These are phyloP conservation scores for Morpho deidamia DNA, from an alignment of 2,888 invertebrate species.

Conservation along the genomic window DNA sequence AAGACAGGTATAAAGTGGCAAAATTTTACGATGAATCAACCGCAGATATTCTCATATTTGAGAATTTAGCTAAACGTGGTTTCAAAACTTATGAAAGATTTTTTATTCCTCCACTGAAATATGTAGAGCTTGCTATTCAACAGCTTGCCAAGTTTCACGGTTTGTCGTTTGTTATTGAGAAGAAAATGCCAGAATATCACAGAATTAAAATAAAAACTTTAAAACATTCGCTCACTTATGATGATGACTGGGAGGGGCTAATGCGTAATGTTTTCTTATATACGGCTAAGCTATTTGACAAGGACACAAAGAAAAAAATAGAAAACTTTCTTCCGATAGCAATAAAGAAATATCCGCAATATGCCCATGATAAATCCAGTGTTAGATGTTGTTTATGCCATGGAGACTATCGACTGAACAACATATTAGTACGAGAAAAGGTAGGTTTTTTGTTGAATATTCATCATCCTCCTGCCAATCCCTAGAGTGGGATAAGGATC, in stretches of 20 bases:
- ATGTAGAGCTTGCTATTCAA: slow-evolving; percentile 31
- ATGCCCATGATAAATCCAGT: slow-evolving; percentile 20
- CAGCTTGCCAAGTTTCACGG: slow-evolving; percentile 37
- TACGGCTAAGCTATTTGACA: slow-evolving; percentile 30
- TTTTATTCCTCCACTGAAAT: slow-evolving; percentile 29
- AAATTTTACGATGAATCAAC: slow-evolving; percentile 15
- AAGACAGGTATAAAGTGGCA: slow-evolving; percentile 19
- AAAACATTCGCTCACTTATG: slow-evolving; percentile 6
- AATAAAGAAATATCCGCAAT: slow-evolving; percentile 25
- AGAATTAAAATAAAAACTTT: slow-evolving; percentile 29
- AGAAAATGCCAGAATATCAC: slow-evolving; percentile 30
- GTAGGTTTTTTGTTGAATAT: too few species aligned
- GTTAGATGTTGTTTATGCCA: slow-evolving; percentile 20
- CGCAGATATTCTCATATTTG: slow-evolving; percentile 20
- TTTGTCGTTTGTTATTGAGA: slow-evolving; percentile 32
- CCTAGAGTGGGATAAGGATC: too few species aligned
- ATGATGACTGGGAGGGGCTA: slow-evolving; percentile 21
- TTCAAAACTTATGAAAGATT: slow-evolving; percentile 32
- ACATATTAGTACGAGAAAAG: slow-evolving; percentile 26
- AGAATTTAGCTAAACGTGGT: slow-evolving; percentile 30
- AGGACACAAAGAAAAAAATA: slow-evolving; percentile 28
- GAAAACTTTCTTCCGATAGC: slow-evolving; percentile 22
- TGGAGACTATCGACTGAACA: slow-evolving; percentile 24
- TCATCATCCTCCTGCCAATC: too few species aligned
- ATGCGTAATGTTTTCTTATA: slow-evolving; percentile 21